Percentiles rank a stretch among this genome's conserved stretches.
phyloP scores from a whole-genome alignment of 2,888 invertebrate genomes.

The Eupithecia subumbrata region DNA sequence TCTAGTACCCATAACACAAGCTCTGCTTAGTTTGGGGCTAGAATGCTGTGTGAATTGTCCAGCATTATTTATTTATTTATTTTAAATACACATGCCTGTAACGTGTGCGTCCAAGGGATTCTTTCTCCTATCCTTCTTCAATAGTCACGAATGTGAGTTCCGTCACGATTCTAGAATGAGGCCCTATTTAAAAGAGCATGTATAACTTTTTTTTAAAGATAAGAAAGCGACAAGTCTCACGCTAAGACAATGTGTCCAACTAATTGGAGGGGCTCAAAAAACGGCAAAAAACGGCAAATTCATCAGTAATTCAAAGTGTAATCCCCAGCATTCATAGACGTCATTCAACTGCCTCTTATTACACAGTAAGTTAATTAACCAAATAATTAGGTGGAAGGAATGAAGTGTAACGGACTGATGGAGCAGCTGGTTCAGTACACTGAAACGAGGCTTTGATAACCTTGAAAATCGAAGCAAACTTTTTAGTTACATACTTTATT shows the following conservation, averaged over 20 bases:
- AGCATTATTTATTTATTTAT: no score
- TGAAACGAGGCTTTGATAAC: not conserved
- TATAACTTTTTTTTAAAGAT: not conserved
- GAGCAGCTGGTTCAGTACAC: not conserved
- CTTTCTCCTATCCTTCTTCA: not conserved
- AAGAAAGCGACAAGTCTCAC: not conserved
- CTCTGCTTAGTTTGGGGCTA: no score
- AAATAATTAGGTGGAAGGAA: constrained; percentile 38
- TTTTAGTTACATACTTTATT: not conserved
- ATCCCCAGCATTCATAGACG: constrained; percentile 15
- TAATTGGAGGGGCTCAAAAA: constrained; percentile 21
- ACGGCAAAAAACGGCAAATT: constrained; percentile 22
- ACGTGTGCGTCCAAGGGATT: not conserved
- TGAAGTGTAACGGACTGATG: not conserved
- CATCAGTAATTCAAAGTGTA: constrained; percentile 29
- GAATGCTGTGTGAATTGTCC: no score
- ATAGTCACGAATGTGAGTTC: not conserved
- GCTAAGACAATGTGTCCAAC: constrained; percentile 10
- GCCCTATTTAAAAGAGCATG: not conserved
- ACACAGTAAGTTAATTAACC: constrained; percentile 43
- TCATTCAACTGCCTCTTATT: constrained; percentile 36
- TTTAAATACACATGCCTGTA: no score
- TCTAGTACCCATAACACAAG: no score
- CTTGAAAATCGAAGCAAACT: not conserved
- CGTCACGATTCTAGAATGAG: not conserved